Evolutionary conservation across 2,113 vertebrate species (phyloP).

Genomic region (Menidia beryllina): DNA sequence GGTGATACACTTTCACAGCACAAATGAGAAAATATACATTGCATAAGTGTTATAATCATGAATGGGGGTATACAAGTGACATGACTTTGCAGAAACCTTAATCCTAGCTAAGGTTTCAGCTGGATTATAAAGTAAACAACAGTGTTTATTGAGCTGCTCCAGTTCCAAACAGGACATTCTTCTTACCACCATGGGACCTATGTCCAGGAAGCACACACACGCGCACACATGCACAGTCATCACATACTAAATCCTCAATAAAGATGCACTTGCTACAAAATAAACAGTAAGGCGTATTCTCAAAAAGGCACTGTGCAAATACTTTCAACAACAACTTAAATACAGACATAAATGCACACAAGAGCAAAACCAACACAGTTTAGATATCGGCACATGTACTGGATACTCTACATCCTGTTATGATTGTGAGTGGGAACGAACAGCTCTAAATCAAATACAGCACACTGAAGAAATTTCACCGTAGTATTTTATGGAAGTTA

Average conservation of each 20-base stretch:
- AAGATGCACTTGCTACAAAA: slow-evolving; percentile 37
- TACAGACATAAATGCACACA: not conserved
- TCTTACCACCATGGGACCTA: slow-evolving; percentile 49
- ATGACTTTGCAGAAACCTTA: slow-evolving; percentile 33
- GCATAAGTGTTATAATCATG: slow-evolving; percentile 12
- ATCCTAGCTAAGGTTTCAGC: slow-evolving; percentile 27
- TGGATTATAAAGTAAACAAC: slow-evolving; percentile 59
- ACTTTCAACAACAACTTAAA: slow-evolving; percentile 41
- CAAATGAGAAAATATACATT: slow-evolving; percentile 6
- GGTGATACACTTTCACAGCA: not conserved
- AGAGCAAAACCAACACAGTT: not conserved
- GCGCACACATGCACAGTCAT: slow-evolving; percentile 16
- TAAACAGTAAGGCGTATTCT: slow-evolving; percentile 49
- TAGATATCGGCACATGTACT: slow-evolving; percentile 49
- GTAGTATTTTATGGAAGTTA: not conserved
- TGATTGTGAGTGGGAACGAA: too few species aligned
- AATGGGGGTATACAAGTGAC: not conserved
- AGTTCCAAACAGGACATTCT: slow-evolving; percentile 68
- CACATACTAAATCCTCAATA: slow-evolving; percentile 33
- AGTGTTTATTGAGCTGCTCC: slow-evolving; percentile 64
- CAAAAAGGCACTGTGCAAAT: slow-evolving; percentile 44
- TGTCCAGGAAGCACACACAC: slow-evolving; percentile 44
- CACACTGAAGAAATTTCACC: not conserved
- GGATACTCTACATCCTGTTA: not conserved
- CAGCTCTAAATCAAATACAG: not conserved